Evolutionary conservation across 2,888 invertebrate species (phyloP), one percentile per base, ranked within the genome.

Genomic region (Drosophila acutilabella): DNA sequence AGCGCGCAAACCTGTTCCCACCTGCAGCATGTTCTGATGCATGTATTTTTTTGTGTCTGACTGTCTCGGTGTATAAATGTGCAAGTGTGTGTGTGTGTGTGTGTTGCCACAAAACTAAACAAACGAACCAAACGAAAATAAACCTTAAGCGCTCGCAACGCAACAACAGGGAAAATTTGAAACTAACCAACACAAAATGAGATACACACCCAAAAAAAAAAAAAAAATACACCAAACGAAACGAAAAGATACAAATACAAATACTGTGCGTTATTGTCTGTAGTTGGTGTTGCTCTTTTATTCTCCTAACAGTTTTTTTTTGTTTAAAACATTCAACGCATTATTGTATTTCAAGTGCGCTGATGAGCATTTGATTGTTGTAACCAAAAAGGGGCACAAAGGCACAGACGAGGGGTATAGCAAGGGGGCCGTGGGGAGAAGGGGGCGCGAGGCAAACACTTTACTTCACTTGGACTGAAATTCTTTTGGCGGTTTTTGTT

Each of bases 311-410:
- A 30, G 30, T 40, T 44, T 38, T 50, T 50, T 59, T 65, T 58
- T 78, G 78, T 71, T 74, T 76, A 68, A 73, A 67, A 60, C 74
- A 75, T 76, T 83, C 67, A 65, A 74, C 74, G 89, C 83, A 83
- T 87, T 80, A 80, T 77, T 87, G 73, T 78, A 40, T 74, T 88
- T 87, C 81, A 88, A 87, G 89, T 88, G 78, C 78, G 81, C 81
- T 87, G 89, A 88, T 87, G 90, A 81, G 84, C 82, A 89, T 90
- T 90, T 89, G 90, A 89, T 89, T 84, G 79, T 70, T 75, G 89
- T 78, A 77, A 52, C 72, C 71, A 82, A 72, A 33, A 26, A 51
- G 54, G 16, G 45, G 16, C 14, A 53, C 11, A 2, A 8, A 50
- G 50, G 13, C 8, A 8, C 3, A 18, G 33, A 10, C 1, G 4